Conservation (phyloP, 2,888 invertebrate species). For the Noctua janthe region DNA sequence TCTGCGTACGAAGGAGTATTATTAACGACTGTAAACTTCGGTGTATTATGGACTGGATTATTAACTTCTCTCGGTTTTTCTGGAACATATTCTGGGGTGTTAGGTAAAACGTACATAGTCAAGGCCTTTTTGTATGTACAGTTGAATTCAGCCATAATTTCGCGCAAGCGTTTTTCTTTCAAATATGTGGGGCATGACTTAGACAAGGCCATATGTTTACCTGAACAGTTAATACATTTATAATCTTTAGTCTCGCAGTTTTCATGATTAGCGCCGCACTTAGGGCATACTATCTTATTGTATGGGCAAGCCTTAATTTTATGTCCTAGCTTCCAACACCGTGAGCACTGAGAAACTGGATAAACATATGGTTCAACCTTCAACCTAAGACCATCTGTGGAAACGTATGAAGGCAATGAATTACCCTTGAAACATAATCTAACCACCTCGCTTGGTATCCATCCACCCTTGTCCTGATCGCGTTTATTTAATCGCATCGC, state of each 20-base stretch:
- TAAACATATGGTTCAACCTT: slow-evolving; percentile 1
- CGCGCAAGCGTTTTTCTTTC: background rate
- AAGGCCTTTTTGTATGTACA: background rate
- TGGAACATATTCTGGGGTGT: background rate
- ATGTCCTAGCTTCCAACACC: background rate
- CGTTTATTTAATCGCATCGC: no score
- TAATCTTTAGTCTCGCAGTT: background rate
- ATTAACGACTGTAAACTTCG: no score
- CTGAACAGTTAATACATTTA: background rate
- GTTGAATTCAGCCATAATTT: slow-evolving; percentile 1
- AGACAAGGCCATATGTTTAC: slow-evolving; percentile 1
- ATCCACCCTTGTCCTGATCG: no score
- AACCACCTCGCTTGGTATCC: no score
- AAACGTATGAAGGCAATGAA: background rate
- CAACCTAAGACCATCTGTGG: background rate
- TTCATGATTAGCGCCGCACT: slow-evolving; percentile 1
- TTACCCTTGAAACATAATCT: no score
- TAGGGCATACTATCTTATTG: background rate
- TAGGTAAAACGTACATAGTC: slow-evolving; percentile 1
- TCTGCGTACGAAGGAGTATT: no score
- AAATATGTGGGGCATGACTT: background rate
- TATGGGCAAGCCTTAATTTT: slow-evolving; percentile 1
- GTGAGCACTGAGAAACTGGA: background rate
- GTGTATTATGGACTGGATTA: background rate
- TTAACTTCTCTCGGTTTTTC: background rate